A percentile compares a stretch with the other conserved stretches of the same genome.
phyloP scores from a whole-genome alignment of 2,113 vertebrate genomes.

The Callipepla californica region DNA sequence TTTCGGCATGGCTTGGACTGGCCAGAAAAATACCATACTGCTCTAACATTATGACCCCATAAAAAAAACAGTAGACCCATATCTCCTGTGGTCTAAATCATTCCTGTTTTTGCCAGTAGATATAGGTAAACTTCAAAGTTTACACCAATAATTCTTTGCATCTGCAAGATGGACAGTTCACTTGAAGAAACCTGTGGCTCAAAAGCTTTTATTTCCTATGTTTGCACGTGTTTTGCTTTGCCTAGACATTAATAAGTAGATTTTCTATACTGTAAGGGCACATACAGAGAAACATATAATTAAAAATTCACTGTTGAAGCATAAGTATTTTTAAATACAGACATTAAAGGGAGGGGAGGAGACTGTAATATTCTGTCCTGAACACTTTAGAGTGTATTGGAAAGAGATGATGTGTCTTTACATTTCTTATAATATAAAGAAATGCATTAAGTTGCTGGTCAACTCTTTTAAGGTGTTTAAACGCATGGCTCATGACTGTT shows the following conservation, averaged over 20 bases:
- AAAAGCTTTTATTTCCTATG: neutral
- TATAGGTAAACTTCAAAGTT: neutral
- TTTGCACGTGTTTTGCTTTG: neutral
- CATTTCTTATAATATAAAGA: conserved; percentile 43
- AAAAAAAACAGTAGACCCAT: neutral
- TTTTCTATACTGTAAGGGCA: conserved; percentile 25
- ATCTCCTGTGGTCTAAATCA: neutral
- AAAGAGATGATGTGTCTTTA: conserved; percentile 63
- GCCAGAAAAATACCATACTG: neutral
- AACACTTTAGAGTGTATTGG: conserved; percentile 45
- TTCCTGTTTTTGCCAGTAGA: neutral
- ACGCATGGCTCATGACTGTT: conserved; percentile 92
- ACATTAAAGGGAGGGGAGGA: neutral
- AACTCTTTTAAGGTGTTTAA: conserved; percentile 82
- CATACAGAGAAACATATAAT: conserved; percentile 15
- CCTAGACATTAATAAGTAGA: neutral
- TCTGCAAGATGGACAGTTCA: neutral
- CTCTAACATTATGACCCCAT: neutral
- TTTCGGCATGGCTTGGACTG: neutral
- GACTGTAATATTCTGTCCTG: conserved; percentile 45
- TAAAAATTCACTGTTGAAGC: conserved; percentile 38
- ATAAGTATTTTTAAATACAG: conserved; percentile 57
- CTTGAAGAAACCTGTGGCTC: neutral
- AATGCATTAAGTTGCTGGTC: conserved; percentile 85
- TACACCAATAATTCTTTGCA: neutral